phyloP scores from a whole-genome alignment of 2,888 invertebrate species.

The Tenthredo amoena region DNA sequence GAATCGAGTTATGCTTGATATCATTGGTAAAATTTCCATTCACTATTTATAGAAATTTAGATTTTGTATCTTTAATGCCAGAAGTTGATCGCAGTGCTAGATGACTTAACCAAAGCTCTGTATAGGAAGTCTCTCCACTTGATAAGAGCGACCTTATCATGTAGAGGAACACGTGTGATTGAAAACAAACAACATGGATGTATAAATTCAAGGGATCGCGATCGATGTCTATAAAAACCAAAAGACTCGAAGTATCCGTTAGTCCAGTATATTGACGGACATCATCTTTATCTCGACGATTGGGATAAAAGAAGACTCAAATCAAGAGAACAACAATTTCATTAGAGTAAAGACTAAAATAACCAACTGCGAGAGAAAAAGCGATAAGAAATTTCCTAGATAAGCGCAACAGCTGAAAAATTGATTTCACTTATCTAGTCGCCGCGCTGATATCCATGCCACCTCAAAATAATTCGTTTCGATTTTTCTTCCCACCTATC shows the following conservation, averaged over 20 bases:
- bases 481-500: slow-evolving; percentile 33
- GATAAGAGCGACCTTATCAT: neutral
- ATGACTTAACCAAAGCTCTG: neutral
- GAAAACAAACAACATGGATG: neutral
- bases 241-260: neutral
- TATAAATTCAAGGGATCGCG: neutral
- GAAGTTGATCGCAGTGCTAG: neutral
- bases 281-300: neutral
- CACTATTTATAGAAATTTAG: neutral
- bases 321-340: neutral
- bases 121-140: neutral
- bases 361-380: neutral
- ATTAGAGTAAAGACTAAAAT: neutral
- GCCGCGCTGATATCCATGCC: slow-evolving; percentile 62
- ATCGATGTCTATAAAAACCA: neutral
- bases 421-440: slow-evolving; percentile 41
- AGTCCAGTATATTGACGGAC: neutral
- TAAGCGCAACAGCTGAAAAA: neutral
- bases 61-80: neutral
- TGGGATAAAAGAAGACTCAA: neutral
- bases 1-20: neutral
- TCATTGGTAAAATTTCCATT: neutral
- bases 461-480: slow-evolving; percentile 64
- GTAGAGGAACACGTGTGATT: neutral
- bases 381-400: slow-evolving; percentile 63